phyloP scores from a whole-genome alignment of 2,113 vertebrate species.

The Thomomys bottae region DNA sequence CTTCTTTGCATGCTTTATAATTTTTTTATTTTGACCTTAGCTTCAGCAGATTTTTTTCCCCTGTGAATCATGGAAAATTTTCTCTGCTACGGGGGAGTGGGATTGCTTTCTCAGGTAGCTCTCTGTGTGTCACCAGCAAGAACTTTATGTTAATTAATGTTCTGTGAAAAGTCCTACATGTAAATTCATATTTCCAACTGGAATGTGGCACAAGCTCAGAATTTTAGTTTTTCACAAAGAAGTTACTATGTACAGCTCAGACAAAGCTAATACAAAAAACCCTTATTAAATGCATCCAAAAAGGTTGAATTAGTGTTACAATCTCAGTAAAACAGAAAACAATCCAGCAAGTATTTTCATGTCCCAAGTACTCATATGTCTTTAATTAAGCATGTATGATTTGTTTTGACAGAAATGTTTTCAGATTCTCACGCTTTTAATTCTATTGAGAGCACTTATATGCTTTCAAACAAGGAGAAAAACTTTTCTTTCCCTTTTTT shows the following conservation, averaged over 20 bases:
- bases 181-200: slow-evolving; percentile 23
- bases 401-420: neutral
- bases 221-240: neutral
- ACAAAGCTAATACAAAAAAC: neutral
- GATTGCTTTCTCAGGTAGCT: neutral
- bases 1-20: neutral
- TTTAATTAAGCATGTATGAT: neutral
- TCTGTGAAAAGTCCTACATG: neutral
- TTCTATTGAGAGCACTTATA: slow-evolving; percentile 15
- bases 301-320: slow-evolving; percentile 12
- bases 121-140: neutral
- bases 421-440: slow-evolving; percentile 30
- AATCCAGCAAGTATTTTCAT: slow-evolving; percentile 32
- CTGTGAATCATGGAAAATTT: neutral
- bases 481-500: neutral
- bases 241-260: neutral
- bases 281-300: neutral
- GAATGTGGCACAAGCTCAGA: neutral
- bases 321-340: slow-evolving; percentile 17
- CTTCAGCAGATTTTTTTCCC: neutral
- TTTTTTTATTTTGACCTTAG: slow-evolving; percentile 18
- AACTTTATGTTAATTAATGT: neutral
- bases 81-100: neutral
- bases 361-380: neutral
- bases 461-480: slow-evolving; percentile 34